Evolutionary conservation across 2,888 invertebrate genomes (phyloP).

Genomic region (Latrodectus elegans): DNA sequence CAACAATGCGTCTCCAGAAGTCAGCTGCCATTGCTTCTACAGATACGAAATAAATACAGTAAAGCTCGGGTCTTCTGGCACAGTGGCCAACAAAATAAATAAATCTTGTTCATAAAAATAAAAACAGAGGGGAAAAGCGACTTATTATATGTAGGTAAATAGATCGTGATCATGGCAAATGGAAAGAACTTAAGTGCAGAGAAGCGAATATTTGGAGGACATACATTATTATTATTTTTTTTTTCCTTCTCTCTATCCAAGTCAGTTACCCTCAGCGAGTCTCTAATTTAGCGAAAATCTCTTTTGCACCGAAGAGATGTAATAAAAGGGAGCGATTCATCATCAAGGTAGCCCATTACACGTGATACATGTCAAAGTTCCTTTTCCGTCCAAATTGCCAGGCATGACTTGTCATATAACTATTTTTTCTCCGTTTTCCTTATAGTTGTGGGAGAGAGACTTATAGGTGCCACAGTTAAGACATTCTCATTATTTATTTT

Average conservation of each 20-base stretch:
- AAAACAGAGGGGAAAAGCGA: constrained; percentile 23
- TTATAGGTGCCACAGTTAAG: too few relatives aligned
- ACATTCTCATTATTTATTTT: too few relatives aligned
- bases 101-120: constrained; percentile 22
- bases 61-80: not conserved
- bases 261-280: constrained; percentile 25
- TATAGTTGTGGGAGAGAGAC: not conserved
- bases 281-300: constrained; percentile 63
- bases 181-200: constrained; percentile 40
- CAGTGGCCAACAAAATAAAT: constrained; percentile 1
- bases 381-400: constrained; percentile 4
- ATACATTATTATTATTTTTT: not conserved
- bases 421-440: not conserved
- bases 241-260: not conserved
- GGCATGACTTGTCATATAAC: not conserved
- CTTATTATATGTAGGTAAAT: constrained; percentile 20
- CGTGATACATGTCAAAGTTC: constrained; percentile 38
- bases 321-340: constrained; percentile 56
- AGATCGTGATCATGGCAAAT: constrained; percentile 40
- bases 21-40: not conserved
- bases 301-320: constrained; percentile 48
- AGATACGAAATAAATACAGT: not conserved
- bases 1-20: not conserved
- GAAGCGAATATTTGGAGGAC: constrained; percentile 29
- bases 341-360: constrained; percentile 33